phyloP scores from a whole-genome alignment of 2,113 vertebrate genomes.

The Oryctolagus cuniculus region mOryCun1.1 NC_091447.1:39587501-39588000 shows the following conservation, averaged over 20 bases:
- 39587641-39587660: no score
- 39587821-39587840: not conserved
- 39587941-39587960: not conserved
- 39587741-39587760: constrained; percentile 3
- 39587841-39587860: not conserved
- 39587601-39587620: no score
- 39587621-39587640: no score
- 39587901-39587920: not conserved
- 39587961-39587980: not conserved
- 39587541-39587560: no score
- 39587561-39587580: no score
- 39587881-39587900: not conserved
- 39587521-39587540: no score
- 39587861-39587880: not conserved
- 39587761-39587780: not conserved
- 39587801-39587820: not conserved
- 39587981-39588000: not conserved
- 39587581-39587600: no score
- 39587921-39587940: not conserved
- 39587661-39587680: no score
- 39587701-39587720: not conserved
- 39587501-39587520: no score
- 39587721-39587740: not conserved
- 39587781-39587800: not conserved
- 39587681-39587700: not conserved